A percentile compares a stretch with the other conserved stretches of the same genome.
Conservation (phyloP, 2,888 invertebrate genomes). For the Scrobipalpa costella region DNA sequence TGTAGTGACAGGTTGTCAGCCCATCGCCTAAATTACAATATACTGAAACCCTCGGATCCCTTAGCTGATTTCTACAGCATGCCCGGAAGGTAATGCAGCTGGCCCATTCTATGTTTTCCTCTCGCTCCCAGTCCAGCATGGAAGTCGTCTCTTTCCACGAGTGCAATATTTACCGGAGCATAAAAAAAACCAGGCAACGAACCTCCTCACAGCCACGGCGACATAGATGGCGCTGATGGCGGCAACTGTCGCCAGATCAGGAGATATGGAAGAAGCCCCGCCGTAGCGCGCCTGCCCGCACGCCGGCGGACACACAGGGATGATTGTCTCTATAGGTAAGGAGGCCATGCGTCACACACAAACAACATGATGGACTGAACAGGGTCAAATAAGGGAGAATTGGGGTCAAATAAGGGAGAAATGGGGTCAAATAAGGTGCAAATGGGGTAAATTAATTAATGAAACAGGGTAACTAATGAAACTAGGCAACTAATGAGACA, state of each 20-base stretch:
- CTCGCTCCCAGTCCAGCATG: too few relatives aligned
- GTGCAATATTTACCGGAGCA: too few relatives aligned
- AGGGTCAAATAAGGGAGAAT: neutral
- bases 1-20: too few relatives aligned
- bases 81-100: too few relatives aligned
- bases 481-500: conserved; percentile 42
- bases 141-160: too few relatives aligned
- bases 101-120: too few relatives aligned
- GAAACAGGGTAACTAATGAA: too few relatives aligned
- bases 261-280: conserved; percentile 70
- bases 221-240: conserved; percentile 45
- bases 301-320: conserved; percentile 96
- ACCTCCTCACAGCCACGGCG: conserved; percentile 52
- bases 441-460: neutral
- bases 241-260: conserved; percentile 39
- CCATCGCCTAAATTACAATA: too few relatives aligned
- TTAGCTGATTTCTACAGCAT: too few relatives aligned
- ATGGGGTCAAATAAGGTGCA: neutral
- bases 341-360: conserved; percentile 32
- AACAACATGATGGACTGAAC: neutral
- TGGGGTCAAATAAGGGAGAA: neutral
- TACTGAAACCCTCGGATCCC: too few relatives aligned
- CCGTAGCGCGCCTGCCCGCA: conserved; percentile 87
- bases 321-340: conserved; percentile 87
- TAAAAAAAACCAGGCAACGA: conserved; percentile 33